These are phyloP conservation scores for Acanthochromis polyacanthus DNA, from an alignment of 2,113 vertebrate genomes.

Conservation along the genomic window DNA sequence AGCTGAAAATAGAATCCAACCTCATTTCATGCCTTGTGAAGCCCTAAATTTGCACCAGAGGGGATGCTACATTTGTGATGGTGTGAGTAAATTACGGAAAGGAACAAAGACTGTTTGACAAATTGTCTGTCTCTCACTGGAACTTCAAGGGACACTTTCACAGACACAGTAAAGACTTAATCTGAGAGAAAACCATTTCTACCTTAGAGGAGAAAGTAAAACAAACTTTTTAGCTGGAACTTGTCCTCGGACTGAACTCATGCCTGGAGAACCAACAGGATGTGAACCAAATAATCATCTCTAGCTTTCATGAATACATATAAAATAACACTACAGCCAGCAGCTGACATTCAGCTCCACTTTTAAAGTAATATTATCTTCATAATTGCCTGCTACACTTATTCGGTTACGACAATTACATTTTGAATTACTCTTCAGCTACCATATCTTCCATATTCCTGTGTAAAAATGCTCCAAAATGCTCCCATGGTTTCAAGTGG, in stretches of 20 bases:
- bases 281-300: background rate
- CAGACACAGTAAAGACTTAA: background rate
- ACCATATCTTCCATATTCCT: too few relatives aligned
- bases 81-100: conserved; percentile 51
- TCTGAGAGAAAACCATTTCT: background rate
- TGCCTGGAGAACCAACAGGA: background rate
- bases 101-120: conserved; percentile 66
- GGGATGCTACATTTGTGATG: conserved; percentile 58
- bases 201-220: conserved; percentile 3
- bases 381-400: too few relatives aligned
- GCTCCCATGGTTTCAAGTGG: background rate
- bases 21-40: conserved; percentile 74
- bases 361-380: background rate
- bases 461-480: background rate
- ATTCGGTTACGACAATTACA: too few relatives aligned
- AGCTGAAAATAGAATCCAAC: conserved; percentile 73
- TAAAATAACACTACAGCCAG: background rate
- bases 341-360: background rate
- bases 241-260: background rate
- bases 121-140: conserved; percentile 39
- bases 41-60: conserved; percentile 71
- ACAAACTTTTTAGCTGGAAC: conserved; percentile 1
- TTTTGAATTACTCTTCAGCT: too few relatives aligned
- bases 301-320: background rate
- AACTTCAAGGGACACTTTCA: conserved; percentile 39